Evolutionary conservation across 2,888 invertebrate genomes (phyloP).

Genomic region (Cheilosia pagana): DNA sequence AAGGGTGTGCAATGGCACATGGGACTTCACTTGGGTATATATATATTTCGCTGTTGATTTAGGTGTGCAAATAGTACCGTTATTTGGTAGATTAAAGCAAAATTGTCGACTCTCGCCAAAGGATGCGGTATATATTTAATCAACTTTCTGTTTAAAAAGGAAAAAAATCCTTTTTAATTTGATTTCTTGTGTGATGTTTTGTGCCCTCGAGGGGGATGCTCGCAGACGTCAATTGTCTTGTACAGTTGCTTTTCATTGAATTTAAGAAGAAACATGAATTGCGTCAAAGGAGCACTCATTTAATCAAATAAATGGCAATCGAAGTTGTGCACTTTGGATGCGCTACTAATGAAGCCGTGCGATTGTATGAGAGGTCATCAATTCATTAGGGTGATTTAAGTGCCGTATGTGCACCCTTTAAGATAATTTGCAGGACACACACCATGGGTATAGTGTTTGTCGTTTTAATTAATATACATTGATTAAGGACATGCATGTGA

Average conservation of each 20-base stretch:
- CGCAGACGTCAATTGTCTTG: conserved; percentile 1
- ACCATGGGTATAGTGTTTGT: conserved; percentile 13
- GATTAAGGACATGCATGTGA: conserved; percentile 63
- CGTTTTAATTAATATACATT: conserved; percentile 66
- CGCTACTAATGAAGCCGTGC: conserved; percentile 2
- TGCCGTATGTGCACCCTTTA: conserved; percentile 1
- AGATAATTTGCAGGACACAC: conserved; percentile 41
- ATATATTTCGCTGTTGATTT: conserved; percentile 59
- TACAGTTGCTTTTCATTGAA: not conserved
- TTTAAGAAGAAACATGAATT: not conserved
- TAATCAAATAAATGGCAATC: conserved; percentile 39
- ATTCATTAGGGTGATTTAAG: conserved; percentile 31
- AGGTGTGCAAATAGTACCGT: conserved; percentile 73
- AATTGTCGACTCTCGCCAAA: conserved; percentile 35
- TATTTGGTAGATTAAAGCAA: conserved; percentile 70
- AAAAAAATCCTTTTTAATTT: conserved; percentile 70
- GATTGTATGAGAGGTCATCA: conserved; percentile 32
- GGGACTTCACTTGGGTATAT: conserved; percentile 3
- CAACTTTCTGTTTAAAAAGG: conserved; percentile 64
- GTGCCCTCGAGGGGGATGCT: not conserved
- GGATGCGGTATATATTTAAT: conserved; percentile 56
- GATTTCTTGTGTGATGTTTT: conserved; percentile 32
- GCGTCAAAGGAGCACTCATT: too few relatives aligned
- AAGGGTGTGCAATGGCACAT: conserved; percentile 62
- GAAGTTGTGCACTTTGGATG: conserved; percentile 1